Conservation (phyloP, 2,888 invertebrate species). For the Erebia aethiops region DNA sequence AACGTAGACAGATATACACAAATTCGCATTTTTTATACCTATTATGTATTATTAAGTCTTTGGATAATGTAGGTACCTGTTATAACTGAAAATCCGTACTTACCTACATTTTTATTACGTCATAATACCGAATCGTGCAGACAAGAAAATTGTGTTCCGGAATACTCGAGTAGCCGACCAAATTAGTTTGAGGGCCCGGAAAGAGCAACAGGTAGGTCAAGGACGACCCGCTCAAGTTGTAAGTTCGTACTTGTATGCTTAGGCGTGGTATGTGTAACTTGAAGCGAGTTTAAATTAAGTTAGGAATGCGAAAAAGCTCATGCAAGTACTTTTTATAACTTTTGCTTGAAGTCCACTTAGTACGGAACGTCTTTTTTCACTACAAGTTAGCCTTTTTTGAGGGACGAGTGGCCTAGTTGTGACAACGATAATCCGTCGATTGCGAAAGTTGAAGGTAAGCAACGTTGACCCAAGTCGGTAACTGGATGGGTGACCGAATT, state of each 20-base stretch:
- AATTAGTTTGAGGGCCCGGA: conserved; percentile 6
- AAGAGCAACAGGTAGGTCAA: conserved; percentile 11
- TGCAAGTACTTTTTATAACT: neutral
- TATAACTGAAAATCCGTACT: neutral
- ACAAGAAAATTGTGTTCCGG: neutral
- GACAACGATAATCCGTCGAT: too few relatives aligned
- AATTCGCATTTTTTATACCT: too few relatives aligned
- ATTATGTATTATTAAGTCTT: too few relatives aligned
- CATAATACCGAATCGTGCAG: neutral
- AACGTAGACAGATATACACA: too few relatives aligned
- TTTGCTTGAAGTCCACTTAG: neutral
- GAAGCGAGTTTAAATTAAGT: conserved; percentile 1
- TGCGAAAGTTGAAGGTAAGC: too few relatives aligned
- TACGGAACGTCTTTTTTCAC: too few relatives aligned
- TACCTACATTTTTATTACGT: neutral
- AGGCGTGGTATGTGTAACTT: neutral
- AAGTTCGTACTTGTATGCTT: neutral
- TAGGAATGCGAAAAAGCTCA: neutral
- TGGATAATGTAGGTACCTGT: neutral
- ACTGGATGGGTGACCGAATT: too few relatives aligned
- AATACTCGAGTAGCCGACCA: conserved; percentile 1
- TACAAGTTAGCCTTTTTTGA: too few relatives aligned
- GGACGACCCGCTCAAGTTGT: neutral
- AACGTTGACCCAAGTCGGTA: too few relatives aligned
- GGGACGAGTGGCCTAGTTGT: too few relatives aligned